Evolutionary conservation across 2,797 vertebrate genomes (phyloP), one percentile per base, ranked within the genome.

Genomic region (Sylvia borin): DNA sequence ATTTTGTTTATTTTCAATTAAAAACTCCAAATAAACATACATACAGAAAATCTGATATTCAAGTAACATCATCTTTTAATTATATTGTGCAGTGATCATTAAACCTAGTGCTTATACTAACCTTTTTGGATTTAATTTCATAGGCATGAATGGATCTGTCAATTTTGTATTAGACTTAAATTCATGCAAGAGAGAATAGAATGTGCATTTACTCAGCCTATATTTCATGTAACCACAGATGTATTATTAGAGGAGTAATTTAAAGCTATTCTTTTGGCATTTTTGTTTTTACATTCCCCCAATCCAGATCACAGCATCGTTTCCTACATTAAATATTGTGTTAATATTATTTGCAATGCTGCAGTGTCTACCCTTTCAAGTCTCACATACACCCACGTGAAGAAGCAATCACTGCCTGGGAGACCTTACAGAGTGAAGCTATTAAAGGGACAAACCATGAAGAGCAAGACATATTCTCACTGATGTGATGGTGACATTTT

Each of bases 1-100:
- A 97, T 97, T 97, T 98, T 98, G 98, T 98, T 98, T 98, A 97
- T 98, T 98, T 98, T 97, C 96, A 97, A 96, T 98, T 97, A 97
- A 97, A 85, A 97, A 94, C 92, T 94, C 66, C 93, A 94, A 96
- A 97, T 97, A 98, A 98, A 98, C 97, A 98, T 54, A 80, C 88
- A 94, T 96, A 97, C 62, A 82, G 92, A 94, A 87, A 88, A 92
- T 94, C 91, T 97, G 95, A 96, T 98, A 94, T 95, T 97, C 96
- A 91, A 92, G 95, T 97, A 97, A 95, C 96, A 96, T 95, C 94
- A 93, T 92, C 95, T 97, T 97, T 97, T 97, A 97, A 97, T 97
- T 97, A 97, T 84, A 85, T 76, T 66, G 79, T 66, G 87, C 68
- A 64, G 75, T 47, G 83, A 96, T 96, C 89, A 93, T 96, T 96